Conservation (phyloP, 2,888 invertebrate genomes). For the Plagiodera versicolora region DNA sequence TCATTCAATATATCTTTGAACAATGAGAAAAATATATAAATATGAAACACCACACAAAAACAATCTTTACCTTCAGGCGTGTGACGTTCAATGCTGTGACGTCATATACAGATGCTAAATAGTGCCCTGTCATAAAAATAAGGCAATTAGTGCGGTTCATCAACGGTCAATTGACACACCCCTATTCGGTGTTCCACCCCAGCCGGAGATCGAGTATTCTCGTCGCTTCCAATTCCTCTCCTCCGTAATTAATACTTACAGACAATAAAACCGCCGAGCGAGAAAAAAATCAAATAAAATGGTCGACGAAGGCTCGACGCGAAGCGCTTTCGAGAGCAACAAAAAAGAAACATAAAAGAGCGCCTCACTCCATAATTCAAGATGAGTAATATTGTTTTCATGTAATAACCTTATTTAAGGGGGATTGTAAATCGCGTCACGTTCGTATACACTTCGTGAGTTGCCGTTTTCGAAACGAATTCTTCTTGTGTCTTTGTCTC, state of each 20-base stretch:
- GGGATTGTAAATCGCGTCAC: constrained; percentile 47
- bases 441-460: constrained; percentile 40
- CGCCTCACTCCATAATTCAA: constrained; percentile 31
- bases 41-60: too few relatives aligned
- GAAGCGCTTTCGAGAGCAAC: not conserved
- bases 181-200: not conserved
- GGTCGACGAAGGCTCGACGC: not conserved
- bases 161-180: not conserved
- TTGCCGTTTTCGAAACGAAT: constrained; percentile 13
- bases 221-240: not conserved
- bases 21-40: too few relatives aligned
- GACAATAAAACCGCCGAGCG: constrained; percentile 1
- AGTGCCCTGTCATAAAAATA: too few relatives aligned
- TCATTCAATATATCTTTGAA: too few relatives aligned
- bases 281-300: not conserved
- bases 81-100: too few relatives aligned
- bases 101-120: too few relatives aligned
- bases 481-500: constrained; percentile 4
- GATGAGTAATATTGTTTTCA: constrained; percentile 48
- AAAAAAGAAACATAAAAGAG: constrained; percentile 11
- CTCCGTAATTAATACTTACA: not conserved
- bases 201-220: not conserved
- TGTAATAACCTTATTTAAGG: constrained; percentile 49
- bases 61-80: too few relatives aligned
- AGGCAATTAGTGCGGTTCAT: too few relatives aligned